phyloP scores from a whole-genome alignment of 2,797 vertebrate genomes.

The Typhlichthys subterraneus region DNA sequence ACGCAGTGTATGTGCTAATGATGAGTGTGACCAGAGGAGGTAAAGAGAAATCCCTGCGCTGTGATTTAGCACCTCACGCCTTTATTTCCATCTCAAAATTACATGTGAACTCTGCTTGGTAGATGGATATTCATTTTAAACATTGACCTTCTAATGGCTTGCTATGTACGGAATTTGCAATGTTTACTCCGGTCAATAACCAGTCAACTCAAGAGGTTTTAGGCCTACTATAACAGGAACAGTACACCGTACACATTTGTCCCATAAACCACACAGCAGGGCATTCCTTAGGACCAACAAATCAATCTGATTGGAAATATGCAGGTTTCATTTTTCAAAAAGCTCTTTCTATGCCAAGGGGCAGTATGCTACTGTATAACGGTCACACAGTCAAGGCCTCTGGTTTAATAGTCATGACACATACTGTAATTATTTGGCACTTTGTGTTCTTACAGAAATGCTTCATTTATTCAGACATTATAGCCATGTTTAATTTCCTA shows the following conservation, averaged over 20 bases:
- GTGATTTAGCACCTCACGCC: conserved; percentile 29
- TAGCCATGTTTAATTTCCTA: no score
- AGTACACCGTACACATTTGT: neutral
- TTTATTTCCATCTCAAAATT: neutral
- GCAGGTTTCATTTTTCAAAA: conserved; percentile 27
- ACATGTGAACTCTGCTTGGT: conserved; percentile 9
- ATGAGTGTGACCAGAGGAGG: conserved; percentile 57
- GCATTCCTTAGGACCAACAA: neutral
- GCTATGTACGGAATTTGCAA: neutral
- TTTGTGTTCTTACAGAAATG: no score
- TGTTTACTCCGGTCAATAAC: conserved; percentile 37
- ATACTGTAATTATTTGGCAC: no score
- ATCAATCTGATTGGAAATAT: conserved; percentile 21
- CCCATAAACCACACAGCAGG: neutral
- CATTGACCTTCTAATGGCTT: conserved; percentile 17
- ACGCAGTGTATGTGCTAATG: conserved; percentile 56
- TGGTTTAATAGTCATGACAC: no score
- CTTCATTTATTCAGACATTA: no score
- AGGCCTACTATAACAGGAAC: neutral
- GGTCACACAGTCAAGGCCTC: no score
- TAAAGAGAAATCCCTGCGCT: conserved; percentile 41
- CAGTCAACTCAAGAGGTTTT: conserved; percentile 1
- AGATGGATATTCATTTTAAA: neutral
- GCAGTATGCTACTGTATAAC: neutral
- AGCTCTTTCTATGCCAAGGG: neutral